Evolutionary conservation across 2,113 vertebrate genomes (phyloP).

Genomic region (Tichodroma muraria): DNA sequence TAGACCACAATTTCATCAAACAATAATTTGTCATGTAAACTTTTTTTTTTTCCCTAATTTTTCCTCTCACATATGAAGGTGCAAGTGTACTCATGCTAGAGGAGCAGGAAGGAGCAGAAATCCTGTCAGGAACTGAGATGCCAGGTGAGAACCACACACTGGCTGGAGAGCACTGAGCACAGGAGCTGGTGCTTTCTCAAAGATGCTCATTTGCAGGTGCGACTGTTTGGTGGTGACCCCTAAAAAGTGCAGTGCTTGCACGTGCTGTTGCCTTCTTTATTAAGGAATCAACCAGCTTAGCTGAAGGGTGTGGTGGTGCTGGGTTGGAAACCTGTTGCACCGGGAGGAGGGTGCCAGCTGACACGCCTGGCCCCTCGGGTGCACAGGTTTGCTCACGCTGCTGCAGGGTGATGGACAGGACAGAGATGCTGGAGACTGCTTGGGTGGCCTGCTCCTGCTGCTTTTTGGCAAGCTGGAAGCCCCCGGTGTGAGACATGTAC

Average conservation of each 20-base stretch:
- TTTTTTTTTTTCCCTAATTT: background rate
- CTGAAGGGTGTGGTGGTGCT: too few relatives aligned
- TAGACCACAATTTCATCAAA: conserved; percentile 12
- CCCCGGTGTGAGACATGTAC: rapidly evolving
- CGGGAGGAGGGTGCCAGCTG: background rate
- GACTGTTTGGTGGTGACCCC: background rate
- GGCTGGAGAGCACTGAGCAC: background rate
- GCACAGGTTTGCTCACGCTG: rapidly evolving
- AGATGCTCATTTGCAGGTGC: background rate
- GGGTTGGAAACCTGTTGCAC: background rate
- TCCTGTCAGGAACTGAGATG: background rate
- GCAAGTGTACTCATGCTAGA: background rate
- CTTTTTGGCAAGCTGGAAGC: background rate
- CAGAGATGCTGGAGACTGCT: rapidly evolving
- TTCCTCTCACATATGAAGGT: background rate
- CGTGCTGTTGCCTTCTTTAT: too few relatives aligned
- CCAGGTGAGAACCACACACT: background rate
- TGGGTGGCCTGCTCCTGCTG: rapidly evolving
- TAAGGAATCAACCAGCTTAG: background rate
- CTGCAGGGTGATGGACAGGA: background rate
- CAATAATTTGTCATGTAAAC: background rate
- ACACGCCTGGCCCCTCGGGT: rapidly evolving
- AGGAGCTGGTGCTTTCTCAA: background rate
- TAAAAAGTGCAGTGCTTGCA: background rate
- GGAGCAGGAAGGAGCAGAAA: background rate